Base-by-base conservation (phyloP, 2,888 invertebrate species). In the Orchesellides sinensis region DNA sequence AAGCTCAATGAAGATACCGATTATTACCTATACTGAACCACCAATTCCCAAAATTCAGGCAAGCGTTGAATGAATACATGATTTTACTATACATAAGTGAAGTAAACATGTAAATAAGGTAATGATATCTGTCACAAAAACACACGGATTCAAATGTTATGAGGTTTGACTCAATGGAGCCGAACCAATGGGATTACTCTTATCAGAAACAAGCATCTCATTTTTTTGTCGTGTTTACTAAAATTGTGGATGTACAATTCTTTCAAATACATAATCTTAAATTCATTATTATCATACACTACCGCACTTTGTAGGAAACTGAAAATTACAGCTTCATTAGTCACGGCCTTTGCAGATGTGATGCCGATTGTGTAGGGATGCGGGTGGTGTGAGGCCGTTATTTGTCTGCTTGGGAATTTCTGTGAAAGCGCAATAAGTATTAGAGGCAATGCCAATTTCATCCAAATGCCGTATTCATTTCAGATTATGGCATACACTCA, bases 111-210 rank as follows among this genome's bases (percentile, higher is more conserved):
- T 17, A 17, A 10, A 17, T 21, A 52, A 21, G 32, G 21, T 23
- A 23, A n/a, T 27, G 29, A 45, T 23, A 40, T 1, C 25, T 8
- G 61, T 2, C 19, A 5, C 29, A 61, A 35, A n/a, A 35, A 35
- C 2, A 19, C 6, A 45, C 12, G 19, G 14, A 65, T 6, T 12
- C 65, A n/a, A 52, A 32, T 14, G 6, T 35, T 17, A n/a, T 3
- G 19, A 32, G 56, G 74, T 72, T 85, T 49, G 69, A 65, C 74
- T 85, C 85, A 85, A 85, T 85, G 81, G 72, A 78, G 83, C 83
- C 52, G 69, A 81, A 70, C 40, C 40, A 78, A 85, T 85, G 59
- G 85, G 85, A 85, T 85, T 85, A 85, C 52, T 75, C 74, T 83
- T 84, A 78, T 70, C 69, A 69, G 63, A 49, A 69, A 40, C 35